Evolutionary conservation across 2,797 vertebrate genomes (phyloP).

Genomic region (Danio aesculapii): DNA sequence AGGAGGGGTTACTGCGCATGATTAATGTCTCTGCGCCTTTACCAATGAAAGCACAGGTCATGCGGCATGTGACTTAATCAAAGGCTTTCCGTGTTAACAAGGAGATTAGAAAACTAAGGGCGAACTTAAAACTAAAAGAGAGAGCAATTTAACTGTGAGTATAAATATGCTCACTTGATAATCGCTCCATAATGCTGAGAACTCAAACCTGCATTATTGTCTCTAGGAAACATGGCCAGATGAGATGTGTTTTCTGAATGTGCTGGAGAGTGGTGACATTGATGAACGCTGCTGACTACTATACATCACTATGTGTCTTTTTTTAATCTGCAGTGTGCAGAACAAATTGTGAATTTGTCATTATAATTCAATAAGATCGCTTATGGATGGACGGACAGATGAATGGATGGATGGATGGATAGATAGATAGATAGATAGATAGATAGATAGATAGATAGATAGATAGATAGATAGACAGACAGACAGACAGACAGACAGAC

Average conservation of each 20-base stretch:
- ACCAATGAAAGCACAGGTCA: not conserved
- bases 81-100: slow-evolving; percentile 18
- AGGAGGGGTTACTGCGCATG: not conserved
- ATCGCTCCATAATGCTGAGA: slow-evolving; percentile 4
- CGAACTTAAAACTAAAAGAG: slow-evolving; percentile 20
- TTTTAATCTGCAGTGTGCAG: not conserved
- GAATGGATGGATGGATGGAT: no score
- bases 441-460: no score
- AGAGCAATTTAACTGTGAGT: slow-evolving; percentile 17
- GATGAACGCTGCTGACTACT: slow-evolving; percentile 29
- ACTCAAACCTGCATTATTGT: not conserved
- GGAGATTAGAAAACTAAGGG: slow-evolving; percentile 6
- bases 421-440: no score
- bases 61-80: slow-evolving; percentile 8
- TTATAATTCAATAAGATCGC: not conserved
- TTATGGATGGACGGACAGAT: no score
- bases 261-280: not conserved
- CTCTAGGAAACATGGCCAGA: not conserved
- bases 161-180: not conserved
- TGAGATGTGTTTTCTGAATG: slow-evolving; percentile 12
- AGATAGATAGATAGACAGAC: no score
- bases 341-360: not conserved
- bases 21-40: slow-evolving; percentile 15
- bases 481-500: no score
- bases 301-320: not conserved